Base-by-base conservation (phyloP, 2,888 invertebrate species). In the Caenorhabditis angaria region DNA sequence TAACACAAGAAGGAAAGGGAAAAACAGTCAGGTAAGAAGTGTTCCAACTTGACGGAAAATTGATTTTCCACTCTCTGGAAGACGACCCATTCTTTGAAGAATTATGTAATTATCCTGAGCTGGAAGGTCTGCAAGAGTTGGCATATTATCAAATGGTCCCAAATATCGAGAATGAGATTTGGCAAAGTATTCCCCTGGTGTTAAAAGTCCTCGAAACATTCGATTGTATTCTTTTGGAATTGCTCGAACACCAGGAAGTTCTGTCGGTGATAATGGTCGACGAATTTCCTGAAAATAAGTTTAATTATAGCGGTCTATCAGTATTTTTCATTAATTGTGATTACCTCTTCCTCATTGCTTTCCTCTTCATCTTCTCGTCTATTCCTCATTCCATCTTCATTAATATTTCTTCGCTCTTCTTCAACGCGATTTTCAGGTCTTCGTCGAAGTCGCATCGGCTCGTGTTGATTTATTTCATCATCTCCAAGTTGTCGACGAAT, bases 11-110 rank as follows among this genome's bases (percentile, higher is more conserved):
- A 8, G 20, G 48, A 22, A 22, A 27, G n/a, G 28, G 54, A 27
- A 4, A n/a, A n/a, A n/a, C n/a, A n/a, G 8, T 56, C 20, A 67
- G 3, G 67, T 69, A 18, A 64, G 48, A 12, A 75, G 32, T 25
- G 35, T 55, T 14, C 69, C 70, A 25, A 75, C 70, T 58, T 75
- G 75, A 29, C 75, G 58, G 67, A 75, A 75, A 28, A 70, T 70
- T 24, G 70, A 70, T 55, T 75, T 75, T 47, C 70, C 70, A 35
- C 61, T 68, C 10, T 68, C 68, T 20, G 75, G 75, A n/a, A 75
- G 68, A 2, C 70, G 75, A 51, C 75, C 75, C 75, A 75, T 75
- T 55, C 75, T 25, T 29, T 72, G 51, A 51, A 61, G 51, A 27
- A 50, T 8, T 18, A 20, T n/a, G n/a, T n/a, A n/a, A n/a, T n/a